Conservation (phyloP, 2,888 invertebrate species). For the Ecliptopera silaceata region DNA sequence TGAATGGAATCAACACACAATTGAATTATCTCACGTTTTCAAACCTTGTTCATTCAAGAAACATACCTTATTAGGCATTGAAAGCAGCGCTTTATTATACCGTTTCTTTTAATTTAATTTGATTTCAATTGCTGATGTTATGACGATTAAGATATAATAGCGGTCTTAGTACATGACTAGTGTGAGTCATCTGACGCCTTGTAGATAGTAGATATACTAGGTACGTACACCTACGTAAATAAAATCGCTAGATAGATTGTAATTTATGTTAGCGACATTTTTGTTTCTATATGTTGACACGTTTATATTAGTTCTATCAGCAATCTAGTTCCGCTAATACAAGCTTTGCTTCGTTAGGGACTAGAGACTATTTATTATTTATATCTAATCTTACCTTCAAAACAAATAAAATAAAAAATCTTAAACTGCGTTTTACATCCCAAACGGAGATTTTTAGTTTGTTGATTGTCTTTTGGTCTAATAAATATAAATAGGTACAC, state of each 20-base stretch:
- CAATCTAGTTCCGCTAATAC: too few species aligned
- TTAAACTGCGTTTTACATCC: too few species aligned
- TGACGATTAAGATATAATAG: slow-evolving; percentile 10
- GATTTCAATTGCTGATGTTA: slow-evolving; percentile 21
- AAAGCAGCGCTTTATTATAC: slow-evolving; percentile 8
- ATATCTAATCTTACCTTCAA: too few species aligned
- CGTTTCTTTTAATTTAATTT: background rate
- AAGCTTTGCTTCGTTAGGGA: too few species aligned
- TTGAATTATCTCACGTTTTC: slow-evolving; percentile 19
- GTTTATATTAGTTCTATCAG: too few species aligned
- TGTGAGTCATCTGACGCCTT: slow-evolving; percentile 21
- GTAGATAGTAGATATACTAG: slow-evolving; percentile 15
- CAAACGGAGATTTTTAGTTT: background rate
- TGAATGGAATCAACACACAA: slow-evolving; percentile 8
- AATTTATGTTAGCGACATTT: too few species aligned
- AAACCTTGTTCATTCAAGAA: slow-evolving; percentile 11
- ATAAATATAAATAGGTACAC: background rate
- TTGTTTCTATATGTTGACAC: too few species aligned
- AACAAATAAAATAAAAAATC: slow-evolving; percentile 19
- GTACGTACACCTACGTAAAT: slow-evolving; percentile 35
- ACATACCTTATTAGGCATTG: slow-evolving; percentile 8
- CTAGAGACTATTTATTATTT: too few species aligned
- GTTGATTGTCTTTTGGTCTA: background rate
- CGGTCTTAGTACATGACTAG: slow-evolving; percentile 14
- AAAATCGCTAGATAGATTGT: too few species aligned